Conservation (phyloP, 2,797 vertebrate genomes). For the Triplophysa yarkandensis region DNA sequence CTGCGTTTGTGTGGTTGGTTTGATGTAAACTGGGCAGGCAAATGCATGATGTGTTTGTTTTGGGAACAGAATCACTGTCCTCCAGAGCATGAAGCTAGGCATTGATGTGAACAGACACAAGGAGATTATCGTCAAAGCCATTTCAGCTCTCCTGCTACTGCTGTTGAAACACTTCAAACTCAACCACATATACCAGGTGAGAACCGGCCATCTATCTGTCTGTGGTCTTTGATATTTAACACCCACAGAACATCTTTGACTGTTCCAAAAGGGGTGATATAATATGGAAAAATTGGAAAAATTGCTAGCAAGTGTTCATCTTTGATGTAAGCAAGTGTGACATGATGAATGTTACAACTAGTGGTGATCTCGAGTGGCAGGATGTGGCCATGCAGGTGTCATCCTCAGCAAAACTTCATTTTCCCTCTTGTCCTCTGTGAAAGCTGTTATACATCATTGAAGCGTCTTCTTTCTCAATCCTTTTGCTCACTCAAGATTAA, state of each 20-base stretch:
- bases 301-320: conserved; percentile 11
- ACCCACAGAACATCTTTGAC: neutral
- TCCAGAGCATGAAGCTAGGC: conserved; percentile 98
- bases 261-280: neutral
- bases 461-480: conserved; percentile 12
- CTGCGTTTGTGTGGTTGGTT: neutral
- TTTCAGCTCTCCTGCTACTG: conserved; percentile 89
- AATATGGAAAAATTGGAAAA: neutral
- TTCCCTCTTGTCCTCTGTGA: neutral
- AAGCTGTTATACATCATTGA: neutral
- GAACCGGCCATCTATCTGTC: conserved; percentile 2
- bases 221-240: neutral
- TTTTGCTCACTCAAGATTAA: conserved; percentile 9
- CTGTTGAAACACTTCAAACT: conserved; percentile 96
- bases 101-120: conserved; percentile 98
- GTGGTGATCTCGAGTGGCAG: conserved; percentile 57
- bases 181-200: conserved; percentile 88
- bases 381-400: neutral
- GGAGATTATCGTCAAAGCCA: conserved; percentile 96
- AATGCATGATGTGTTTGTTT: conserved; percentile 14
- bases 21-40: neutral
- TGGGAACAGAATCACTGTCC: conserved; percentile 85
- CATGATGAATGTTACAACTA: conserved; percentile 26
- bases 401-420: neutral
- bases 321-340: conserved; percentile 13